Evolutionary conservation across 2,888 invertebrate genomes (phyloP), one percentile per base, ranked within the genome.

Genomic region (Thalpophila matura): DNA sequence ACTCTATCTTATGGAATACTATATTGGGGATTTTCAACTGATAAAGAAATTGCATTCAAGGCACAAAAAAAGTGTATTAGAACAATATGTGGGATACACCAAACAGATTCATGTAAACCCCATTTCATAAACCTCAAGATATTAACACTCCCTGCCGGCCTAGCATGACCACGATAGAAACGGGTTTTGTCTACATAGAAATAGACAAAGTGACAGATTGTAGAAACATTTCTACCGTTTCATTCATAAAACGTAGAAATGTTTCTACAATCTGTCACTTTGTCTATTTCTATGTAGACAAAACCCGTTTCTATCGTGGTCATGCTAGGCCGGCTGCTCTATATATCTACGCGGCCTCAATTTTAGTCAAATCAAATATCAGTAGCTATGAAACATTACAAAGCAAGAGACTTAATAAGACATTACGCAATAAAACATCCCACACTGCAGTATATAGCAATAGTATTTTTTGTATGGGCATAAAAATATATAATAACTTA

Each of bases 21-120:
- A 38, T 38, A 22, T 12, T 38, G 38, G 38, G 38, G 38, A 20
- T 22, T 20, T 18, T 38, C 38, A 38, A 38, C 38, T 22, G 38
- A 38, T 10, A 38, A 38, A 38, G 38, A 38, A 38, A 38, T 26
- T 26, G 43, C 43, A 4, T 43, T 43, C 26, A 26, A 43, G 26
- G 43, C 26, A 26, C n/a, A n/a, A n/a, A n/a, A n/a, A n/a, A n/a
- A n/a, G n/a, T n/a, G n/a, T n/a, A n/a, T n/a, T n/a, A n/a, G n/a
- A n/a, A n/a, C n/a, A n/a, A n/a, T 27, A 43, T 43, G 43, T 43
- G 43, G 43, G 26, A 27, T 43, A 43, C 43, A 43, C 27, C 27
- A 43, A 29, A 43, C 43, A 27, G 43, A 43, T 43, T 43, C 27
- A 27, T 43, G 27, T 27, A 27, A 42, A 24, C 42, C 24, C 24